Conservation (phyloP, 2,888 invertebrate species). For the Nemoura dubitans region DNA sequence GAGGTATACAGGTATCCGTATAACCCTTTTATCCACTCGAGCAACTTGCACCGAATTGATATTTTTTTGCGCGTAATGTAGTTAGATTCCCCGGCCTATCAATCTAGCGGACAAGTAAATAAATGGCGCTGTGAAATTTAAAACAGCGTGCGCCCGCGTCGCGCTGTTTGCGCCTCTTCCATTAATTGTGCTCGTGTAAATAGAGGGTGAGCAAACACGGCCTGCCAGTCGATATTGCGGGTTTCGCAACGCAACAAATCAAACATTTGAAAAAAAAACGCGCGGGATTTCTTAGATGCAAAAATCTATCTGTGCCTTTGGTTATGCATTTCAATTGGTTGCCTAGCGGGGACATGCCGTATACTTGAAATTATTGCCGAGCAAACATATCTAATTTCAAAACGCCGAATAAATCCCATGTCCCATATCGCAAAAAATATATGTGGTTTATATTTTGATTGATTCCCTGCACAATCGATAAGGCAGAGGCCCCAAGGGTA, state of each 20-base stretch:
- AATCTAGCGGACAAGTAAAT: neutral
- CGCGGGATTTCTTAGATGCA: neutral
- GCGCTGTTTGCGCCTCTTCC: neutral
- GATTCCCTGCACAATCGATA: neutral
- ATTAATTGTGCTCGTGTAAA: neutral
- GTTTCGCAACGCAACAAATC: neutral
- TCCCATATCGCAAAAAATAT: neutral
- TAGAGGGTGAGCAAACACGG: neutral
- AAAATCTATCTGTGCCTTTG: neutral
- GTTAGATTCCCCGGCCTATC: neutral
- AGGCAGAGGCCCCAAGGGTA: neutral
- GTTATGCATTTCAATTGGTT: neutral
- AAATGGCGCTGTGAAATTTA: neutral
- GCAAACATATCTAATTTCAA: neutral
- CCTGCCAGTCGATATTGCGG: too few species aligned
- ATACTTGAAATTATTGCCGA: neutral
- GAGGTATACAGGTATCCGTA: neutral
- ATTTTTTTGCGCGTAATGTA: constrained; percentile 5
- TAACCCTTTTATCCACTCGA: neutral
- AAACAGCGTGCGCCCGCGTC: neutral
- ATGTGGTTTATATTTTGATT: neutral
- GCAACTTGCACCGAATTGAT: constrained; percentile 8
- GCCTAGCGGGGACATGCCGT: neutral
- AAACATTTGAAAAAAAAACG: neutral
- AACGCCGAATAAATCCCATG: neutral